These are phyloP conservation scores for Archilochus colubris DNA, from an alignment of 2,113 vertebrate genomes.

Conservation along the genomic window DNA sequence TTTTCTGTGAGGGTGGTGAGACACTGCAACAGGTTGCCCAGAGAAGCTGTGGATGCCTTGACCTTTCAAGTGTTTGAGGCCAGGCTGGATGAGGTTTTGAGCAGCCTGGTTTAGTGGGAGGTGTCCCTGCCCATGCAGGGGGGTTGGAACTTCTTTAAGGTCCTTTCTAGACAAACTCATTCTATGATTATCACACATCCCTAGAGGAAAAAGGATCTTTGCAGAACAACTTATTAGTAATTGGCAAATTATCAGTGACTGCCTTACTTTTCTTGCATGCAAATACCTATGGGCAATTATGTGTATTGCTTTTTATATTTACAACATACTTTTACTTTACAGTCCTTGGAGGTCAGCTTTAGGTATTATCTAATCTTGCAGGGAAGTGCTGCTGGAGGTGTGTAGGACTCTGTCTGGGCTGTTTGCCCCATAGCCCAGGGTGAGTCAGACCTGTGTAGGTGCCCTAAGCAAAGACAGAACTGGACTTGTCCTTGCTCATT, in stretches of 20 bases:
- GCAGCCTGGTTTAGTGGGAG: no score
- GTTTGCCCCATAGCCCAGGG: not conserved
- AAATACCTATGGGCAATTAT: not conserved
- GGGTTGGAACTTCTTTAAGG: no score
- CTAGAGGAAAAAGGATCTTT: not conserved
- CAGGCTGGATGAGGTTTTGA: no score
- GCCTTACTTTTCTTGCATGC: not conserved
- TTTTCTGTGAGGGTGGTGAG: no score
- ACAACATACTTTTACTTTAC: conserved; percentile 1
- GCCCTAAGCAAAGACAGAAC: not conserved
- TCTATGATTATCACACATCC: not conserved
- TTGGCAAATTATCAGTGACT: not conserved
- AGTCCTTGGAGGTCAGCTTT: not conserved
- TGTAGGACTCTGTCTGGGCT: not conserved
- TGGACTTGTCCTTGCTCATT: not conserved
- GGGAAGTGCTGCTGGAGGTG: not conserved
- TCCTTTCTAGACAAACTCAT: no score
- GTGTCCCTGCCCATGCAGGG: no score
- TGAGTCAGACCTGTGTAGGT: accelerated
- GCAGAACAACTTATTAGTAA: not conserved
- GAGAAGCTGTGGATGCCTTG: no score
- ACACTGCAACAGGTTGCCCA: no score
- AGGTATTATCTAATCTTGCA: not conserved
- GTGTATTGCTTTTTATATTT: not conserved
- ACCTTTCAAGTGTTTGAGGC: no score